phyloP scores from a whole-genome alignment of 2,113 vertebrate species.

The Hystrix brachyura region DNA sequence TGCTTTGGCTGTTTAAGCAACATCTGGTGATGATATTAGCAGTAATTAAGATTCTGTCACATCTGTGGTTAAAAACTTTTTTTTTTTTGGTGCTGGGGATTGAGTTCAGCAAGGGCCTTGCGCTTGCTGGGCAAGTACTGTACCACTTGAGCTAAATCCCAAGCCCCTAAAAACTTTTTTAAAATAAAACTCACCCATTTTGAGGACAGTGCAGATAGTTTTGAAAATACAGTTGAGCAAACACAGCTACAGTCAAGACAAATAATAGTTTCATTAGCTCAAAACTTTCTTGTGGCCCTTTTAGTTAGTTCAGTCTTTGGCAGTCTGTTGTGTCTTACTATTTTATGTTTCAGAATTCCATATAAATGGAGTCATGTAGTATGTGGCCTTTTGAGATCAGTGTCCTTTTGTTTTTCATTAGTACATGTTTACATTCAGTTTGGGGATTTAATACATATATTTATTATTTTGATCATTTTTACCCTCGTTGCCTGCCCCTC shows the following conservation, averaged over 20 bases:
- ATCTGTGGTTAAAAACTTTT: neutral
- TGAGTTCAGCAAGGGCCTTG: too few relatives aligned
- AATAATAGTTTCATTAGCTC: neutral
- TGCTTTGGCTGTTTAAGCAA: neutral
- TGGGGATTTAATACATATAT: neutral
- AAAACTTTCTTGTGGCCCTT: neutral
- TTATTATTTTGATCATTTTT: neutral
- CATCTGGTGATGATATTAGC: neutral
- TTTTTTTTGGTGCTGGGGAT: neutral
- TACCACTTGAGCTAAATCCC: too few relatives aligned
- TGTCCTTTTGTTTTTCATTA: neutral
- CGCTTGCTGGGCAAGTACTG: too few relatives aligned
- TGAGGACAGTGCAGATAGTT: neutral
- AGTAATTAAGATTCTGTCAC: slow-evolving; percentile 39
- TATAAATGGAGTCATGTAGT: neutral
- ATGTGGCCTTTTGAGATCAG: slow-evolving; percentile 6
- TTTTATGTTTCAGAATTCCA: slow-evolving; percentile 28
- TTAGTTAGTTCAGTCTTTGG: neutral
- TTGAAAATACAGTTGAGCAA: neutral
- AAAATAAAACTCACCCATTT: neutral
- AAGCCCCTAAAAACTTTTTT: neutral
- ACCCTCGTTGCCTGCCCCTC: neutral
- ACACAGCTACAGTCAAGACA: neutral
- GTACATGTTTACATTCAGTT: neutral
- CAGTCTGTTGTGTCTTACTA: neutral